Evolutionary conservation across 1,140 invertebrate species (phyloP).

Genomic region (Caenorhabditis remanei): DNA sequence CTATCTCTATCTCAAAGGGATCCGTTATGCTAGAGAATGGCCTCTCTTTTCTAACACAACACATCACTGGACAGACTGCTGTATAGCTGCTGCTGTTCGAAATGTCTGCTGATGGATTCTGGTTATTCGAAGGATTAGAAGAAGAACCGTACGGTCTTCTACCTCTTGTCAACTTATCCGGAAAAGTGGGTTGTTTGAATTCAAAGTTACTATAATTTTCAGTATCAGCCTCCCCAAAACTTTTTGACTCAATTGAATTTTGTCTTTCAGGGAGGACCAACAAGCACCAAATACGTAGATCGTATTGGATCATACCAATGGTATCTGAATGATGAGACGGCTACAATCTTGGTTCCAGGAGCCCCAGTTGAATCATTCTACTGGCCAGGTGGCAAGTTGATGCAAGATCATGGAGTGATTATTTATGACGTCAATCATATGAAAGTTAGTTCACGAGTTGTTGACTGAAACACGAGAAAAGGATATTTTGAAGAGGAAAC

Average conservation of each 20-base stretch:
- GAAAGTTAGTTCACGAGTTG: constrained; percentile 67
- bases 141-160: constrained; percentile 76
- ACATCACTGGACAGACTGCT: constrained; percentile 49
- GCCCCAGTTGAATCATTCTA: constrained; percentile 74
- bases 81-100: constrained; percentile 28
- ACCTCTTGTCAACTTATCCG: constrained; percentile 73
- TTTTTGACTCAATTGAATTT: too few species aligned
- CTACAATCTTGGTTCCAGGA: constrained; percentile 77
- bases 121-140: constrained; percentile 77
- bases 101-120: constrained; percentile 72
- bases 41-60: constrained; percentile 24
- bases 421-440: constrained; percentile 78
- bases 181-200: constrained; percentile 60
- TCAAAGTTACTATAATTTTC: background rate
- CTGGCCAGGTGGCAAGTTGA: constrained; percentile 75
- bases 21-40: constrained; percentile 48
- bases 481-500: background rate
- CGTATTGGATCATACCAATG: constrained; percentile 76
- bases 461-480: constrained; percentile 14
- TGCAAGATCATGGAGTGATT: constrained; percentile 76
- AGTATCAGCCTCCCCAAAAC: too few species aligned
- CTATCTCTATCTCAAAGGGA: constrained; percentile 16
- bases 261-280: constrained; percentile 67
- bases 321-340: constrained; percentile 75
- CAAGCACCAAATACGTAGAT: constrained; percentile 76